phyloP scores from a whole-genome alignment of 37 sponge, comb jelly and placozoan species.

The Bolinopsis microptera region DNA sequence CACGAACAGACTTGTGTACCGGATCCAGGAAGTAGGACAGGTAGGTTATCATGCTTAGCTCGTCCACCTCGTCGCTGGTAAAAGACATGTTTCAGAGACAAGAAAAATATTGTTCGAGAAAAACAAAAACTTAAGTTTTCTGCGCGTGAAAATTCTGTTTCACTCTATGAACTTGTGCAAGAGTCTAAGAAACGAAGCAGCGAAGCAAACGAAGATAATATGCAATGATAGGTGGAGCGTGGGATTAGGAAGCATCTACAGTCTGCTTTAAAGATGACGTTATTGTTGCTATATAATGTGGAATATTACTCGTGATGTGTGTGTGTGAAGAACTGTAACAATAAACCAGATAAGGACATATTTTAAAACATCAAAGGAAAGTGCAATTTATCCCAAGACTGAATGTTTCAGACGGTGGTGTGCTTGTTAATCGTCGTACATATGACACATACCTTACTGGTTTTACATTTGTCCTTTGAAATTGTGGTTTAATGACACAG shows the following conservation, averaged over 20 bases:
- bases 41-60: constrained; percentile 59
- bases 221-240: neutral
- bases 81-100: neutral
- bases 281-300: neutral
- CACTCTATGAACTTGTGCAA: too few relatives aligned
- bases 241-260: neutral
- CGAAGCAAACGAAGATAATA: neutral
- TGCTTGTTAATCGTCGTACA: too few relatives aligned
- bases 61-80: constrained; percentile 51
- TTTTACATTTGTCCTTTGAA: too few relatives aligned
- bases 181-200: neutral
- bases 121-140: neutral
- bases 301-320: neutral
- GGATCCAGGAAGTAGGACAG: constrained; percentile 64
- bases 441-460: too few relatives aligned
- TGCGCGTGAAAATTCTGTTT: neutral
- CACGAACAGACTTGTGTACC: constrained; percentile 5
- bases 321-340: neutral
- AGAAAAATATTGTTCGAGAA: neutral
- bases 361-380: too few relatives aligned
- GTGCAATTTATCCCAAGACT: too few relatives aligned
- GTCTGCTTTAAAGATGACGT: neutral
- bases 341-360: neutral
- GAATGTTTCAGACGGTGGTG: too few relatives aligned
- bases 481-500: too few relatives aligned